Conservation (phyloP, 2,888 invertebrate species). For the Bedellia somnulentella region DNA sequence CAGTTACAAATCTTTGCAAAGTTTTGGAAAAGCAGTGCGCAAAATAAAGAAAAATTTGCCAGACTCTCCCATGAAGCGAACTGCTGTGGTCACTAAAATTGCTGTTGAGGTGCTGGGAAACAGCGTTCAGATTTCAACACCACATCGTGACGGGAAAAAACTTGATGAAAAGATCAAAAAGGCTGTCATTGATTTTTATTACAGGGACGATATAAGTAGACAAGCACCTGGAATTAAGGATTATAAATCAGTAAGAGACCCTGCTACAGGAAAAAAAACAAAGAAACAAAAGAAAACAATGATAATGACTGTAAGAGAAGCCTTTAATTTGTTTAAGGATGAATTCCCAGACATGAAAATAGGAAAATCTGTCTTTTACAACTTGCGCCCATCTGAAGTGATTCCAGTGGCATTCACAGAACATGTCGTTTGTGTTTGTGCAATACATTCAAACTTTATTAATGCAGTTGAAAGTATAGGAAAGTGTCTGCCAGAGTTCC, state of each 20-base stretch:
- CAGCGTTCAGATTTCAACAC: background rate
- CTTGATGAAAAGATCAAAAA: background rate
- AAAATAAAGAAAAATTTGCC: slow-evolving; percentile 7
- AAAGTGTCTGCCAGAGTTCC: slow-evolving; percentile 5
- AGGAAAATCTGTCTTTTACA: slow-evolving; percentile 6
- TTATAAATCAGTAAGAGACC: slow-evolving; percentile 4
- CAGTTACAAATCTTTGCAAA: slow-evolving; percentile 5
- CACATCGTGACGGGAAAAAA: background rate
- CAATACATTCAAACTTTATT: slow-evolving; percentile 5
- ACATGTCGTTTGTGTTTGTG: slow-evolving; percentile 3
- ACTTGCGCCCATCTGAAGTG: slow-evolving; percentile 3
- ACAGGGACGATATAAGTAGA: slow-evolving; percentile 4
- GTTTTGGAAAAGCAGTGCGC: slow-evolving; percentile 5
- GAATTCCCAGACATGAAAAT: slow-evolving; percentile 4
- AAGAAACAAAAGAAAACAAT: slow-evolving; percentile 5
- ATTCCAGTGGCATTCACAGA: slow-evolving; percentile 2
- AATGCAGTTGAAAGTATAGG: slow-evolving; percentile 2
- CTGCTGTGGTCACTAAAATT: slow-evolving; percentile 5
- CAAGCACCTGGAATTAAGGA: slow-evolving; percentile 5
- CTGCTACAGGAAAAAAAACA: slow-evolving; percentile 5
- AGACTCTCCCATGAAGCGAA: slow-evolving; percentile 4
- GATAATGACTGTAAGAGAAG: slow-evolving; percentile 5
- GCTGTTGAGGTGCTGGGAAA: background rate
- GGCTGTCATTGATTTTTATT: slow-evolving; percentile 1
- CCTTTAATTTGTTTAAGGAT: slow-evolving; percentile 5